Evolutionary conservation across 2,888 invertebrate genomes (phyloP).

Genomic region (Sesia apiformis): DNA sequence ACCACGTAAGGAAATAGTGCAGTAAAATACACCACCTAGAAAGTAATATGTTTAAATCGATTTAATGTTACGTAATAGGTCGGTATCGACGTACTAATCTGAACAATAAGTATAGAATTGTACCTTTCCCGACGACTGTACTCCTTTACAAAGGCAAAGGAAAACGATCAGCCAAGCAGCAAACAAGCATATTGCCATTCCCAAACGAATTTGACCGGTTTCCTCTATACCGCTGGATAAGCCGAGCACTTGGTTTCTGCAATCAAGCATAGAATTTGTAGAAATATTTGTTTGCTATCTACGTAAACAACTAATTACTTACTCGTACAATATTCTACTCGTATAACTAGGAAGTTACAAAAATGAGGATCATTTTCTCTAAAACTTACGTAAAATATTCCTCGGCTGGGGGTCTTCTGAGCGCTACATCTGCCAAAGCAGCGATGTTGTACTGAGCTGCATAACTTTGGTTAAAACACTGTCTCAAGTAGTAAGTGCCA

Average conservation of each 20-base stretch:
- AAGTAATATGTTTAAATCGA: slow-evolving; percentile 6
- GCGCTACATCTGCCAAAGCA: slow-evolving; percentile 67
- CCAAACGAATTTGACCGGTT: slow-evolving; percentile 78
- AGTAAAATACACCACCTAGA: slow-evolving; percentile 82
- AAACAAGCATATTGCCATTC: slow-evolving; percentile 82
- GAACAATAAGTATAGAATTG: neutral
- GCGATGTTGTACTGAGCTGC: slow-evolving; percentile 70
- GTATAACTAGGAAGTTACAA: no score
- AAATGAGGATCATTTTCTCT: no score
- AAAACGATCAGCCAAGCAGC: slow-evolving; percentile 87
- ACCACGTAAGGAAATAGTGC: slow-evolving; percentile 85
- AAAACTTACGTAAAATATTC: slow-evolving; percentile 80
- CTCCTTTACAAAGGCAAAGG: slow-evolving; percentile 84
- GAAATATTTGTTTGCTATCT: neutral
- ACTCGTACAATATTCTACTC: neutral
- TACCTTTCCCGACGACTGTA: slow-evolving; percentile 85
- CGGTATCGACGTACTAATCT: neutral
- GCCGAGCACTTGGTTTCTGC: slow-evolving; percentile 77
- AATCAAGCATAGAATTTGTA: slow-evolving; percentile 12
- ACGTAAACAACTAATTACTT: slow-evolving; percentile 1
- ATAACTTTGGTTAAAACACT: slow-evolving; percentile 76
- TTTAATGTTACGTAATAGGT: neutral
- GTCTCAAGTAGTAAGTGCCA: slow-evolving; percentile 77
- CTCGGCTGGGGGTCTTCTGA: slow-evolving; percentile 80
- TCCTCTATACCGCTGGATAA: slow-evolving; percentile 84